Evolutionary conservation across 2,113 vertebrate genomes (phyloP).

Genomic region (Pedionomus torquatus): DNA sequence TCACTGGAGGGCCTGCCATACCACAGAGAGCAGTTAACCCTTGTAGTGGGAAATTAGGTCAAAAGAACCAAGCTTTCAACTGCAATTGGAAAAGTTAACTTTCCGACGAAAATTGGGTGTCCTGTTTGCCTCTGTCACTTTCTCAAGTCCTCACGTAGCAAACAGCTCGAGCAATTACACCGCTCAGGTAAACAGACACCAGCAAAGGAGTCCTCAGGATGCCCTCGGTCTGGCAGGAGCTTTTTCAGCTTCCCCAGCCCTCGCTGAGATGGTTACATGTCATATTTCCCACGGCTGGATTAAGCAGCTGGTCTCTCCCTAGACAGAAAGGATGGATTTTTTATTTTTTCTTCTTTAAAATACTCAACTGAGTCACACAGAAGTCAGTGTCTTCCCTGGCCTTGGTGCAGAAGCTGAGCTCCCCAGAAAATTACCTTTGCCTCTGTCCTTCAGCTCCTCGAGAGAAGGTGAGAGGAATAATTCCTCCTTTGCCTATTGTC

Average conservation of each 20-base stretch:
- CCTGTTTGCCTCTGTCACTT: slow-evolving; percentile 39
- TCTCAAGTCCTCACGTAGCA: not conserved
- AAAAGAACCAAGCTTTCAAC: slow-evolving; percentile 47
- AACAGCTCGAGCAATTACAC: not conserved
- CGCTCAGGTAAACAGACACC: not conserved
- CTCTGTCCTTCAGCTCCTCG: not conserved
- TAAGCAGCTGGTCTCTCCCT: not conserved
- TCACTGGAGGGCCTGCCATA: slow-evolving; percentile 41
- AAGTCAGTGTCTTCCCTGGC: not conserved
- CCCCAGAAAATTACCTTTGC: not conserved
- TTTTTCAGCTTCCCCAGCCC: not conserved
- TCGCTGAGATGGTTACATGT: not conserved
- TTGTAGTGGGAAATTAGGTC: slow-evolving; percentile 72
- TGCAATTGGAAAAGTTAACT: slow-evolving; percentile 71
- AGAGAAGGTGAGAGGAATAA: not conserved
- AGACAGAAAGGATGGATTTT: not conserved
- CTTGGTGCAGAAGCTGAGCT: not conserved
- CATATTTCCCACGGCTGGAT: not conserved
- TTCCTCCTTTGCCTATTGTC: not conserved
- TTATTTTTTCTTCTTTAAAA: not conserved
- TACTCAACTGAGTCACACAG: not conserved
- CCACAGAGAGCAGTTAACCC: slow-evolving; percentile 57
- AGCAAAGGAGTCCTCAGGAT: not conserved
- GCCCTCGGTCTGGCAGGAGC: not conserved
- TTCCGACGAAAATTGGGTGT: slow-evolving; percentile 35